Percentiles rank a stretch among this genome's conserved stretches.
These are phyloP conservation scores for Idris sp. DNA, from an alignment of 1,140 invertebrate genomes.

Conservation along the genomic window DNA sequence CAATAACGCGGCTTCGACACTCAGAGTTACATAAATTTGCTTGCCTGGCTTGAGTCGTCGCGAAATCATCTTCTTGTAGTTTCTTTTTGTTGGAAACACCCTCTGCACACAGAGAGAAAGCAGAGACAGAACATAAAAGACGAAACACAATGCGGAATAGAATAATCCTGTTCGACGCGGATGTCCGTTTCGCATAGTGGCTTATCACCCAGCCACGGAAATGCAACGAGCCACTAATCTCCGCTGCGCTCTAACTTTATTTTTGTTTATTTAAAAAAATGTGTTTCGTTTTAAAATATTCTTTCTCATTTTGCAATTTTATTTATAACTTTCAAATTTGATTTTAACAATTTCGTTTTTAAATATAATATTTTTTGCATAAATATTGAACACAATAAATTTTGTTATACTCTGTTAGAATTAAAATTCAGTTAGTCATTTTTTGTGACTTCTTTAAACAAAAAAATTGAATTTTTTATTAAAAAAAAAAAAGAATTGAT, in stretches of 20 bases:
- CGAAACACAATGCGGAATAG: slow-evolving; percentile 37
- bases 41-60: slow-evolving; percentile 38
- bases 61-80: slow-evolving; percentile 31
- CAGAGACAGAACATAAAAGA: slow-evolving; percentile 7
- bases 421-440: too few relatives aligned
- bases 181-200: slow-evolving; percentile 46
- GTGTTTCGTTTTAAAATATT: too few relatives aligned
- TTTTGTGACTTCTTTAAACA: too few relatives aligned
- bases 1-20: slow-evolving; percentile 34
- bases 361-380: too few relatives aligned
- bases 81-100: too few relatives aligned
- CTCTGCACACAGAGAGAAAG: not conserved
- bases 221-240: slow-evolving; percentile 39
- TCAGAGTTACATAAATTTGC: slow-evolving; percentile 44
- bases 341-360: too few relatives aligned
- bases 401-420: too few relatives aligned
- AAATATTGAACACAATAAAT: too few relatives aligned
- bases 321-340: too few relatives aligned
- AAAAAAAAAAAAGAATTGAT: too few relatives aligned
- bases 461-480: too few relatives aligned
- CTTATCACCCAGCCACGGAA: slow-evolving; percentile 47
- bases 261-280: not conserved
- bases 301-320: too few relatives aligned
- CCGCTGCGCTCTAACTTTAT: not conserved
- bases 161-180: slow-evolving; percentile 52